phyloP scores from a whole-genome alignment of 2,888 invertebrate genomes.

The Trilocha varians region DNA sequence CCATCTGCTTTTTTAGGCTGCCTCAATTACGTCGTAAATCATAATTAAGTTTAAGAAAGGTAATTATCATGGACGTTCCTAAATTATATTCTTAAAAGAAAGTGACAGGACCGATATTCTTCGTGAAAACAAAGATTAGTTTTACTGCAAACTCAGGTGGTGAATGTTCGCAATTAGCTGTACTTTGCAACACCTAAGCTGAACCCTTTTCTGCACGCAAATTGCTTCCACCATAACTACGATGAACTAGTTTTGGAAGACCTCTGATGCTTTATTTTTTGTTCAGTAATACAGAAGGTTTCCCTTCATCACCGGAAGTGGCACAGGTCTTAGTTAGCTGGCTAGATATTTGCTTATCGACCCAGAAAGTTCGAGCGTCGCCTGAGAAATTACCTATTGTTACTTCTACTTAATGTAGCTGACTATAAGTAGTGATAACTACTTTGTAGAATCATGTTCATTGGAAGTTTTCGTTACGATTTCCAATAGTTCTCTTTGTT shows the following conservation, averaged over 20 bases:
- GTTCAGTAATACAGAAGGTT: constrained; percentile 11
- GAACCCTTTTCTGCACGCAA: constrained; percentile 20
- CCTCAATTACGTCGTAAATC: background rate
- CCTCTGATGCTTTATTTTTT: constrained; percentile 14
- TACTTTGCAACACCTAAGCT: constrained; percentile 12
- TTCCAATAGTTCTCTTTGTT: too few species aligned
- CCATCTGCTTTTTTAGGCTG: background rate
- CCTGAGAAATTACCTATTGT: constrained; percentile 17
- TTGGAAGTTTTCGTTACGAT: too few species aligned
- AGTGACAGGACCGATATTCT: too few species aligned
- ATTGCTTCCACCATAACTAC: constrained; percentile 25
- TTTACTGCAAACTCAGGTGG: background rate
- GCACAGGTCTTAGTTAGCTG: constrained; percentile 19
- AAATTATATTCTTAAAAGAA: too few species aligned
- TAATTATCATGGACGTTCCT: background rate
- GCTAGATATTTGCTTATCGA: constrained; percentile 25
- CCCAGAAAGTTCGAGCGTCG: constrained; percentile 17
- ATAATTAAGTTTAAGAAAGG: background rate
- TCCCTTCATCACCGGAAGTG: constrained; percentile 11
- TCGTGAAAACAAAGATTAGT: background rate
- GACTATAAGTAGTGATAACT: background rate
- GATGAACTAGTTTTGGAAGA: constrained; percentile 21
- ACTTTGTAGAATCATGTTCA: constrained; percentile 1
- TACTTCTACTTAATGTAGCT: constrained; percentile 2
- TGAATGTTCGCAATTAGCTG: constrained; percentile 5